These are phyloP conservation scores for Drosophila anceps DNA, from an alignment of 2,888 invertebrate species.

Conservation along the genomic window DNA sequence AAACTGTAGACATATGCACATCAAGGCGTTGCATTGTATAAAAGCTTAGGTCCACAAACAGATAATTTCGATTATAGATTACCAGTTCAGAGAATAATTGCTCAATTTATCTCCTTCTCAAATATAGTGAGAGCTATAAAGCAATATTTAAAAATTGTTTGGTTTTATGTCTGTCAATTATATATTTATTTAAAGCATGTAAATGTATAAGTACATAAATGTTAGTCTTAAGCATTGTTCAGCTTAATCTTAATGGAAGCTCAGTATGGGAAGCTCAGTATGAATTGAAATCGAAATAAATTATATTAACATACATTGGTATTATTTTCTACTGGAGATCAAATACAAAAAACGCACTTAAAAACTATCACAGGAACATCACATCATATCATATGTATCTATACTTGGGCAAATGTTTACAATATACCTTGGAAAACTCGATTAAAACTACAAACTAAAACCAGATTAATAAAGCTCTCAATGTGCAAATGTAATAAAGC, in stretches of 20 bases:
- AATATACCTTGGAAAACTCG: conserved; percentile 50
- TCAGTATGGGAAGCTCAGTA: conserved; percentile 62
- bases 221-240: conserved; percentile 20
- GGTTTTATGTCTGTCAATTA: not conserved
- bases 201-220: not conserved
- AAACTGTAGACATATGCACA: too few species aligned
- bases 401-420: conserved; percentile 46
- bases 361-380: conserved; percentile 84
- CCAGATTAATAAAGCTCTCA: conserved; percentile 70
- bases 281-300: conserved; percentile 35
- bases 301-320: conserved; percentile 24
- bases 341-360: conserved; percentile 70
- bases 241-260: conserved; percentile 31
- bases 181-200: conserved; percentile 13
- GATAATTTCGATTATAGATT: not conserved
- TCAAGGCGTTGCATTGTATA: too few species aligned
- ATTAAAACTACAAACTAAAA: conserved; percentile 45
- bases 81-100: not conserved
- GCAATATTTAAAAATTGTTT: not conserved
- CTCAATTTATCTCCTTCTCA: too few species aligned
- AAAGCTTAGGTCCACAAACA: not conserved
- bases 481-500: conserved; percentile 56
- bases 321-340: conserved; percentile 72
- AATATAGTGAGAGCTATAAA: too few species aligned
- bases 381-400: conserved; percentile 57